Evolutionary conservation across 2,797 vertebrate genomes (phyloP), one percentile per base, ranked within the genome.

Genomic region (Protonibea diacanthus): DNA sequence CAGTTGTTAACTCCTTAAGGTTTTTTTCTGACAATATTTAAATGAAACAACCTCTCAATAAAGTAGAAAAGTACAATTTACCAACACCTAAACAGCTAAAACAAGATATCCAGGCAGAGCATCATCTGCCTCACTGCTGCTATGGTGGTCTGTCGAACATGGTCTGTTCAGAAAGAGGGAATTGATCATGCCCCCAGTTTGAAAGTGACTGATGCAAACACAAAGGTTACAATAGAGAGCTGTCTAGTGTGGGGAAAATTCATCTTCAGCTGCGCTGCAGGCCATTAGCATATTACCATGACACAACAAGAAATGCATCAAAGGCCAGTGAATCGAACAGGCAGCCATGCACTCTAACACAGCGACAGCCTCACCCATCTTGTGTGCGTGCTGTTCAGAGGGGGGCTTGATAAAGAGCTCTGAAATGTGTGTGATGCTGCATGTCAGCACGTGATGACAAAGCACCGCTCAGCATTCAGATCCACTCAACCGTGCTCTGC

Each of bases 361-460:
- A 49, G 64, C 45, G 70, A 83, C 74, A 52, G 74, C 81, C 72
- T 87, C 83, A 53, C 84, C 84, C 78, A 77, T 81, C 84, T 49
- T 84, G 82, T 85, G 84, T 77, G 77, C 44, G 23, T 78, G 83
- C 67, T 53, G 71, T 66, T 69, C 69, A 74, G 67, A 65, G 62
- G 69, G 81, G 83, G 75, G 67, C 56, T 76, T 74, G 85, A 93
- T 93, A 67, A 87, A 93, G 91, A 93, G 74, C 56, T 90, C 80
- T 83, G 74, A 78, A 89, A 85, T 91, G 89, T 90, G 91, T 86
- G 86, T 89, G 92, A 92, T 90, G 84, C 89, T 90, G 85, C 65
- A 84, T 87, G 87, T 92, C 92, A 87, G 87, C 91, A 85, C 68
- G 85, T 83, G 85, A 91, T 94, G 91, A 94, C 93, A 92, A 92